Conservation (phyloP, 2,888 invertebrate genomes). For the Tillus elongatus region DNA sequence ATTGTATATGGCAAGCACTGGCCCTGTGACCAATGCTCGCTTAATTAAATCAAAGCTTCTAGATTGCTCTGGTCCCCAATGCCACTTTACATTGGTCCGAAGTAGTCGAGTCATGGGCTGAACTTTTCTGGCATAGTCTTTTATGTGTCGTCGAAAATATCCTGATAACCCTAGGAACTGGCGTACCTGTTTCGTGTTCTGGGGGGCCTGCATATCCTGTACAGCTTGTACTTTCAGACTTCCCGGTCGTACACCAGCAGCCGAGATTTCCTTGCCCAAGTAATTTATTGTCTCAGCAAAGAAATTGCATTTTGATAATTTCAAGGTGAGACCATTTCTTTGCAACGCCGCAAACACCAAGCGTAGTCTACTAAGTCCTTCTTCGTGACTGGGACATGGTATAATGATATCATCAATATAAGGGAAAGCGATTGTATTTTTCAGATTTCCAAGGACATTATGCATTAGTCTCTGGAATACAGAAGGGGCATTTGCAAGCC, state of each 20-base stretch:
- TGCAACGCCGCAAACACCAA: not conserved
- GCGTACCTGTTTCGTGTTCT: constrained; percentile 18
- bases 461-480: constrained; percentile 29
- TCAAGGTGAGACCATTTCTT: constrained; percentile 7
- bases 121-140: constrained; percentile 16
- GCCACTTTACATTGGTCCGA: constrained; percentile 12
- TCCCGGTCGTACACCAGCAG: constrained; percentile 19
- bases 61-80: constrained; percentile 15
- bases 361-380: not conserved
- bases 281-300: constrained; percentile 18
- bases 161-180: constrained; percentile 21
- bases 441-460: constrained; percentile 18
- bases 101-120: constrained; percentile 16
- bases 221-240: constrained; percentile 18
- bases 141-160: constrained; percentile 20
- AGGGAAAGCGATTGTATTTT: constrained; percentile 10
- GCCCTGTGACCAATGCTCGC: constrained; percentile 11
- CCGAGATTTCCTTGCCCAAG: constrained; percentile 20
- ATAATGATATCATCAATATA: constrained; percentile 1
- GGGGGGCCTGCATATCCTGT: constrained; percentile 14
- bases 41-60: constrained; percentile 10
- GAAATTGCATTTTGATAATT: constrained; percentile 20
- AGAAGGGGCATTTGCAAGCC: constrained; percentile 27
- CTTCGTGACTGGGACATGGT: too few relatives aligned
- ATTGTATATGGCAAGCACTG: constrained; percentile 16